A percentile compares a stretch with the other conserved stretches of the same genome.
These are phyloP conservation scores for Motacilla alba DNA, from an alignment of 2,113 vertebrate species.

Conservation along the genomic window DNA sequence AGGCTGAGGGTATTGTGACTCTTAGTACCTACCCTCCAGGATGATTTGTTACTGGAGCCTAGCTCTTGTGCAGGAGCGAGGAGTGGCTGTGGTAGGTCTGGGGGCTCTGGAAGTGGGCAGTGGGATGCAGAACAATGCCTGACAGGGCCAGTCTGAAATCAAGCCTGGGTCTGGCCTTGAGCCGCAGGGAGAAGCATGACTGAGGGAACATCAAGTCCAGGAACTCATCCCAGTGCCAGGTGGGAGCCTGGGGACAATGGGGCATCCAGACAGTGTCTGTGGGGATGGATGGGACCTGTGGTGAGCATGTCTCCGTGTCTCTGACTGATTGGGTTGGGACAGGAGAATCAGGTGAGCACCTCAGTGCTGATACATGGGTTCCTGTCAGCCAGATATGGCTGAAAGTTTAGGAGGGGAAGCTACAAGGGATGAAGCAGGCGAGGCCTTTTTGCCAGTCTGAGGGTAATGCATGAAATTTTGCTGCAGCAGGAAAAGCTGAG, in stretches of 20 bases:
- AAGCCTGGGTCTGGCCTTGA: neutral
- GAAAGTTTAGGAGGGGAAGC: neutral
- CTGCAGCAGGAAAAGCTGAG: neutral
- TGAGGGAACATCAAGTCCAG: neutral
- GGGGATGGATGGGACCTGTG: neutral
- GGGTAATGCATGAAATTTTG: accelerated
- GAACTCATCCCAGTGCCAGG: accelerated
- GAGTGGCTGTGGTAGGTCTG: neutral
- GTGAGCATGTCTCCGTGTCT: accelerated
- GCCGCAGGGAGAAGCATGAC: accelerated
- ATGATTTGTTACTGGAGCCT: accelerated
- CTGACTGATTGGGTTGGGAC: accelerated
- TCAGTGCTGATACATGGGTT: accelerated
- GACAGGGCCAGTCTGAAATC: neutral
- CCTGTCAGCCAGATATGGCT: neutral
- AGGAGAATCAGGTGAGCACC: neutral
- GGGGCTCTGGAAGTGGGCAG: neutral
- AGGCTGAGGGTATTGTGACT: accelerated
- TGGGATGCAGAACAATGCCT: neutral
- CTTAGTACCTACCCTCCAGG: neutral
- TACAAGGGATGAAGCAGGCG: accelerated
- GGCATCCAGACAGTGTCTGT: accelerated
- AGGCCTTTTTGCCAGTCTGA: neutral
- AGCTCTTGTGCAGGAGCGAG: neutral
- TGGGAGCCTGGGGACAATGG: neutral